Percentiles rank a stretch among this genome's conserved stretches.
phyloP scores from a whole-genome alignment of 1,140 invertebrate species.

The Drosophila tropicalis region DNA sequence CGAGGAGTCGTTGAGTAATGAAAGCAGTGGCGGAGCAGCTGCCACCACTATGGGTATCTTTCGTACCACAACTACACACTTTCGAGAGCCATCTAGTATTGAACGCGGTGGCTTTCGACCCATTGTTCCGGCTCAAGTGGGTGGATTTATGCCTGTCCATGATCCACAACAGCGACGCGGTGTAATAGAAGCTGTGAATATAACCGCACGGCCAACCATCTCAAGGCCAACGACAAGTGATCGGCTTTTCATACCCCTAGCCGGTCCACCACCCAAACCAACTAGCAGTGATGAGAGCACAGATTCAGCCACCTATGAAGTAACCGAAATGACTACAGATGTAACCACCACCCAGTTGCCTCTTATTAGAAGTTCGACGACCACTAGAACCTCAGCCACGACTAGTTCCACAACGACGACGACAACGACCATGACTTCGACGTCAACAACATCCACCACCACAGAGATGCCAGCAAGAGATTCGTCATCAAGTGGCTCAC shows the following conservation, averaged over 20 bases:
- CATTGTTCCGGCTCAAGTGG: constrained; percentile 86
- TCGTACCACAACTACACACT: constrained; percentile 76
- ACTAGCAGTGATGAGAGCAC: constrained; percentile 48
- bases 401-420: constrained; percentile 38
- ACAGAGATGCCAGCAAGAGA: constrained; percentile 10
- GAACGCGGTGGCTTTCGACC: constrained; percentile 90
- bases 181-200: constrained; percentile 61
- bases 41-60: constrained; percentile 67
- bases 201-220: constrained; percentile 37
- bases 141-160: constrained; percentile 87
- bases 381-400: constrained; percentile 27
- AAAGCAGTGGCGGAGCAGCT: constrained; percentile 59
- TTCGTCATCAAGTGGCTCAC: constrained; percentile 23
- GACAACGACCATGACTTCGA: constrained; percentile 17
- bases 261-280: constrained; percentile 31
- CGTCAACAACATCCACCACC: constrained; percentile 6
- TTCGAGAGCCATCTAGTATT: constrained; percentile 86
- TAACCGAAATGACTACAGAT: constrained; percentile 62
- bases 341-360: constrained; percentile 45
- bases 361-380: constrained; percentile 37
- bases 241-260: constrained; percentile 63
- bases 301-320: constrained; percentile 68
- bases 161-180: constrained; percentile 73
- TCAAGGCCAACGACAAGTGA: constrained; percentile 14
- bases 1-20: constrained; percentile 76